Evolutionary conservation across 2,113 vertebrate genomes (phyloP), one percentile per base, ranked within the genome.

Genomic region (Microtus oregoni): DNA sequence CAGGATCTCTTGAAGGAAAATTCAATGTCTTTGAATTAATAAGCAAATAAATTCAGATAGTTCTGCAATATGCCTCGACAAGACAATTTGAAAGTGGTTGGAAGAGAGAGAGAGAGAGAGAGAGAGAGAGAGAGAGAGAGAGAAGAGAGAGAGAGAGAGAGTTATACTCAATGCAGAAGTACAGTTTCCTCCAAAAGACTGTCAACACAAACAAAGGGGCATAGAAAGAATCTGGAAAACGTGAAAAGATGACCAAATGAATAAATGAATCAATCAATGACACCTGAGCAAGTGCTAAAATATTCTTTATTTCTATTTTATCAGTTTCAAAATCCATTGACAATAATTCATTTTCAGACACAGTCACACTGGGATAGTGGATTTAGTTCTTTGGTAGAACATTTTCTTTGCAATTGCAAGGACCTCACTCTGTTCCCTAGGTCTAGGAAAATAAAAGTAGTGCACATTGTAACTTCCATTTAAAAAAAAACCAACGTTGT

Each of bases 401-500:
- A 47, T 47, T 86, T 67, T 30, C 28, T 44, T 44, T 20, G 8
- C 28, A 28, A 65, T 41, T 65, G 5, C 41, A 67, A 68, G 41
- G 41, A 65, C 24, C 81, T 65, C 14, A 4, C 58, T 85, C 14
- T 85, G 9, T 19, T 35, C 28, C 9, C 12, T 22, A 19, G 10
- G 28, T 68, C 30, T 3, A 13, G 63, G 41, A 86, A 86, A 86
- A 32, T 35, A 86, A 89, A 93, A 92, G 76, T 35, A 81, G 41
- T 58, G 4, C 58, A 86, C 30, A 55, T 65, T 94, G 0, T 75
- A 92, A 86, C 13, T 82, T 91, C 35, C 83, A 1, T 86, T 73
- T 95, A 90, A 95, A 93, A 61, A 93, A 61, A 92, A 94, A 90
- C 17, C 24, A 68, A 70, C 19, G 92, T 85, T 77, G 89, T 92